Evolutionary conservation across 2,113 vertebrate species (phyloP), one percentile per base, ranked within the genome.

Genomic region (Ictalurus furcatus): DNA sequence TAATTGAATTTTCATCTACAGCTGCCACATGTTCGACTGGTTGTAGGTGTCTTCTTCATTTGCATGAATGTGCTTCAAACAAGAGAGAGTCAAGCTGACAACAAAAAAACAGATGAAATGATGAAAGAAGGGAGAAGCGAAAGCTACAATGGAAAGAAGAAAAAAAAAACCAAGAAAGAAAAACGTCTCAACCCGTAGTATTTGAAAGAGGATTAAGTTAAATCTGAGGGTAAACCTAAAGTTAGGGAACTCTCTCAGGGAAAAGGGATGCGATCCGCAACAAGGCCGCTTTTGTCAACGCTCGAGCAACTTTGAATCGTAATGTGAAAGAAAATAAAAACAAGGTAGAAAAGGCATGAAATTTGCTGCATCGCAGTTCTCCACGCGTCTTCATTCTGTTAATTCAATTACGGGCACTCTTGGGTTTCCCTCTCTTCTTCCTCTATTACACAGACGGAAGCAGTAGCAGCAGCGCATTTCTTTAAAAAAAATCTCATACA

Each of bases 1-100:
- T 92, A 92, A 93, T 92, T 92, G 89, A 93, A 92, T 92, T 92
- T 85, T 91, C 82, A 54, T 91, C 78, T 91, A 92, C 90, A 92
- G 91, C 91, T 91, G 90, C 91, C 90, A 90, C 88, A 88, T 83
- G 87, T 91, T 90, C 90, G 81, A 85, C 86, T 87, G 89, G 90
- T 89, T 91, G 91, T 90, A 91, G 69, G 73, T 94, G 92, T 92
- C 92, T 93, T 89, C 91, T 79, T 74, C 65, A 85, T 90, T 91
- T 88, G 88, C 90, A 90, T 93, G 93, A 91, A 93, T 88, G 93
- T 84, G 87, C 89, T 89, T 86, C 81, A 88, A 90, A 87, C 91
- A 84, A 90, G 52, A 84, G 37, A 85, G 92, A 92, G 92, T 90
- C 88, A 28, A 83, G 61, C 59, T 76, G 40, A 89, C 92, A 89